Evolutionary conservation across 2,113 vertebrate genomes (phyloP).

Genomic region (Arvicanthis niloticus): DNA sequence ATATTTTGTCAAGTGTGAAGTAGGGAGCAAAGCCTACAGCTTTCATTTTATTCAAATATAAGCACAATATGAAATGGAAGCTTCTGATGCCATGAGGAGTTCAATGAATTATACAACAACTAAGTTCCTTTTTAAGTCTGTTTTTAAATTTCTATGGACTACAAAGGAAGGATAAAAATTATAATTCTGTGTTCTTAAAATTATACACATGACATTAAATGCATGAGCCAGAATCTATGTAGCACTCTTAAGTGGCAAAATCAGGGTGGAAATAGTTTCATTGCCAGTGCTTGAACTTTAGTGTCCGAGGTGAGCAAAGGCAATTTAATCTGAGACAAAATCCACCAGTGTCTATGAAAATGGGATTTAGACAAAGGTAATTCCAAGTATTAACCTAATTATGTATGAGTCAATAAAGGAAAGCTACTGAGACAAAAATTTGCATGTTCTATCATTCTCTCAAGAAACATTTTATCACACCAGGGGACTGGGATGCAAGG

Average conservation of each 20-base stretch:
- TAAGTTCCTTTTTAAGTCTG: neutral
- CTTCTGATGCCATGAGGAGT: neutral
- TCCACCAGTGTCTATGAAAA: neutral
- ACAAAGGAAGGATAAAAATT: neutral
- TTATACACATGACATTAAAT: neutral
- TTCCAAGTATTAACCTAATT: neutral
- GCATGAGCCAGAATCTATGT: neutral
- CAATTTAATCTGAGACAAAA: neutral
- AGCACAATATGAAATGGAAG: neutral
- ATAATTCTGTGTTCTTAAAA: neutral
- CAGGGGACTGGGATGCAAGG: no score
- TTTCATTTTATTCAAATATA: neutral
- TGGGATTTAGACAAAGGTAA: neutral
- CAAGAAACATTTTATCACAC: neutral
- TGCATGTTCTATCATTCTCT: neutral
- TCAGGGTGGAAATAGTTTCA: neutral
- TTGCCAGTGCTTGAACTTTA: neutral
- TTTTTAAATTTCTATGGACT: neutral
- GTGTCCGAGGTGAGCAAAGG: neutral
- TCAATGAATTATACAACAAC: neutral
- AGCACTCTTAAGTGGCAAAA: neutral
- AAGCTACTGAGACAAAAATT: neutral
- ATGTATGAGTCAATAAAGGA: neutral
- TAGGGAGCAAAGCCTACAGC: neutral
- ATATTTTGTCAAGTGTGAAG: conserved; percentile 6